phyloP scores from a whole-genome alignment of 2,113 vertebrate genomes.

The Gymnarchus niloticus region DNA sequence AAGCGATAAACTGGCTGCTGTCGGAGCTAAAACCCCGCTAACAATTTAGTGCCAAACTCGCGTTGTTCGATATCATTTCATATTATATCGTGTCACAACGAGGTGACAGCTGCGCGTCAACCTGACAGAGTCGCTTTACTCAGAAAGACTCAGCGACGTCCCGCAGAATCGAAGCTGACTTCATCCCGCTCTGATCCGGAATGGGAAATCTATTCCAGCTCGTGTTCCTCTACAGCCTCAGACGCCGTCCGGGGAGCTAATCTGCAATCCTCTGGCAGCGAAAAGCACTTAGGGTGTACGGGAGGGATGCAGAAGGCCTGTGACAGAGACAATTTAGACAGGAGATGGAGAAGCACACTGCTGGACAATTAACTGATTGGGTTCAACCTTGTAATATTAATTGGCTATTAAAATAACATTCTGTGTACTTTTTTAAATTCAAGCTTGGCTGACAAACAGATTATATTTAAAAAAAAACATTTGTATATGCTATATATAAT shows the following conservation, averaged over 20 bases:
- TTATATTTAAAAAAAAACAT: not conserved
- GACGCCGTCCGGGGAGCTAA: slow-evolving; percentile 15
- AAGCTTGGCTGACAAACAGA: not conserved
- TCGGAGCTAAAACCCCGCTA: slow-evolving; percentile 87
- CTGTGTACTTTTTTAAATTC: not conserved
- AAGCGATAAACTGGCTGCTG: slow-evolving; percentile 96
- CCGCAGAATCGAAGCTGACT: slow-evolving; percentile 80
- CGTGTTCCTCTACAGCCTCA: slow-evolving; percentile 31
- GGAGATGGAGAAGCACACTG: not conserved
- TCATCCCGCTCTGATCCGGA: slow-evolving; percentile 67
- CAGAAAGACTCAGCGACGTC: slow-evolving; percentile 85
- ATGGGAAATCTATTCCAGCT: slow-evolving; percentile 67
- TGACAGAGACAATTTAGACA: not conserved
- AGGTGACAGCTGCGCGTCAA: slow-evolving; percentile 89
- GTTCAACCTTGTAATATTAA: not conserved
- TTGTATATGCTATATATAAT: no score
- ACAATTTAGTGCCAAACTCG: slow-evolving; percentile 87
- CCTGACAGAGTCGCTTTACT: slow-evolving; percentile 89
- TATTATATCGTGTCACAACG: slow-evolving; percentile 88
- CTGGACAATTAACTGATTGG: not conserved
- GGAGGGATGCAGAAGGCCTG: no score
- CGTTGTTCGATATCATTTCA: slow-evolving; percentile 97
- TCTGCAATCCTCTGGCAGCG: not conserved
- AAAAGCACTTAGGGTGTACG: slow-evolving; percentile 28
- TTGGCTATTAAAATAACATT: not conserved